Conservation (phyloP, 2,113 vertebrate species). For the Peromyscus polionotus region DNA sequence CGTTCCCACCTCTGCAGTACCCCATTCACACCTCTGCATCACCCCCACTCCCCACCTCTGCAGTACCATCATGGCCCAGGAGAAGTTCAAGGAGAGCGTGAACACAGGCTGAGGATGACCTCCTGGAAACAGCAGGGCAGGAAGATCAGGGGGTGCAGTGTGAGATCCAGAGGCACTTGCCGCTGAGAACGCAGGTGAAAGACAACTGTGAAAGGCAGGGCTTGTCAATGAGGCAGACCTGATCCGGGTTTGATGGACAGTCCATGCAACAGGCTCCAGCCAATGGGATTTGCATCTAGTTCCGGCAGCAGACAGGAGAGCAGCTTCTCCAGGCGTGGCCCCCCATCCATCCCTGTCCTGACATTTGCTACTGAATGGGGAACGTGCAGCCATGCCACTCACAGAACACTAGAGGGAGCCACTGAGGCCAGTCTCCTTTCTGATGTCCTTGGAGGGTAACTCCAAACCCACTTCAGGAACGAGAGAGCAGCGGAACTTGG, state of each 20-base stretch:
- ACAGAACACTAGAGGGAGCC: neutral
- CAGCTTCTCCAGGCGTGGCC: conserved; percentile 38
- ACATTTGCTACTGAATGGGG: conserved; percentile 81
- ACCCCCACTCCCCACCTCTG: neutral
- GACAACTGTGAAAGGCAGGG: neutral
- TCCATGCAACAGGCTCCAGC: neutral
- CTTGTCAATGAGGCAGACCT: neutral
- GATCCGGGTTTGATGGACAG: neutral
- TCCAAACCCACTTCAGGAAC: conserved; percentile 78
- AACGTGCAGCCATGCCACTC: conserved; percentile 65
- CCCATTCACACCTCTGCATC: too few relatives aligned
- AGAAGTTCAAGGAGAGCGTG: neutral
- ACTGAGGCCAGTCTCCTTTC: too few relatives aligned
- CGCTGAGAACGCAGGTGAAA: neutral
- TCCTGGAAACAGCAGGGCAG: neutral
- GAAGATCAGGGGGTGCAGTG: neutral
- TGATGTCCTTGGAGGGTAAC: conserved; percentile 65
- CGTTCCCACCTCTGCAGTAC: too few relatives aligned
- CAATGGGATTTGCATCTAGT: neutral
- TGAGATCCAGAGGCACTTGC: neutral
- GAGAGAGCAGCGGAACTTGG: conserved; percentile 44
- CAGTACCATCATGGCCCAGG: neutral
- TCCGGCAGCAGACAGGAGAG: conserved; percentile 90
- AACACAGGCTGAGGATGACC: neutral
- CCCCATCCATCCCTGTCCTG: conserved; percentile 56